phyloP scores from a whole-genome alignment of 2,113 vertebrate genomes.

The Nanorana parkeri region DNA sequence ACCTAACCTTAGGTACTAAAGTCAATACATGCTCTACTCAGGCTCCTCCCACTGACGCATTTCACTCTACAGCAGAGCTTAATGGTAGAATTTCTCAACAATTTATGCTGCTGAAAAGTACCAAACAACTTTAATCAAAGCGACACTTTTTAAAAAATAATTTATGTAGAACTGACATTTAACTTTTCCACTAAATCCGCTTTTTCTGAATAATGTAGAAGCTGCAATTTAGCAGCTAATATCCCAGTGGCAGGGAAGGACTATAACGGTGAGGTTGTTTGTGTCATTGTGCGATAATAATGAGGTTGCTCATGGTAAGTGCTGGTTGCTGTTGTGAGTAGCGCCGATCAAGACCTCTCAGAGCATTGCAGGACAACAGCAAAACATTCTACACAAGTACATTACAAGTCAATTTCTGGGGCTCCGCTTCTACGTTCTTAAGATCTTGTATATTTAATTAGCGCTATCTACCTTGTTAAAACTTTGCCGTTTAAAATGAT shows the following conservation, averaged over 20 bases:
- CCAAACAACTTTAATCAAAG: background rate
- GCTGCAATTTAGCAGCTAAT: slow-evolving; percentile 22
- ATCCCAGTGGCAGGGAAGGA: slow-evolving; percentile 4
- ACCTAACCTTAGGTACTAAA: too few relatives aligned
- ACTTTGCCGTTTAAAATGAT: slow-evolving; percentile 32
- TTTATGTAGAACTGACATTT: background rate
- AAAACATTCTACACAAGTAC: slow-evolving; percentile 27
- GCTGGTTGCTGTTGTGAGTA: background rate
- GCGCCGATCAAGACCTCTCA: background rate
- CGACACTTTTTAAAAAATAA: background rate
- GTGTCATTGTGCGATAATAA: too few relatives aligned
- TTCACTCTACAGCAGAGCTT: too few relatives aligned
- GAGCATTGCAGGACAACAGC: background rate
- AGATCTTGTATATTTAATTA: slow-evolving; percentile 52
- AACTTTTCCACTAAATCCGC: background rate
- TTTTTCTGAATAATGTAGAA: slow-evolving; percentile 13
- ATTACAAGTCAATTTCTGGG: slow-evolving; percentile 13
- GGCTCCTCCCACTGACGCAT: too few relatives aligned
- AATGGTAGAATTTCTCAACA: too few relatives aligned
- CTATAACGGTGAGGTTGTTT: background rate
- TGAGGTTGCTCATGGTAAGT: too few relatives aligned
- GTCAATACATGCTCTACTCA: too few relatives aligned
- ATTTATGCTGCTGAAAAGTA: too few relatives aligned
- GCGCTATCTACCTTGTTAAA: slow-evolving; percentile 19
- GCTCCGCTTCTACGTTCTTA: background rate